A percentile compares a stretch with the other conserved stretches of the same genome.
These are phyloP conservation scores for Cassiopea xamachana DNA, from an alignment of 30 jellyfish, hydroid and myxozoan species.

Conservation along the genomic window DNA sequence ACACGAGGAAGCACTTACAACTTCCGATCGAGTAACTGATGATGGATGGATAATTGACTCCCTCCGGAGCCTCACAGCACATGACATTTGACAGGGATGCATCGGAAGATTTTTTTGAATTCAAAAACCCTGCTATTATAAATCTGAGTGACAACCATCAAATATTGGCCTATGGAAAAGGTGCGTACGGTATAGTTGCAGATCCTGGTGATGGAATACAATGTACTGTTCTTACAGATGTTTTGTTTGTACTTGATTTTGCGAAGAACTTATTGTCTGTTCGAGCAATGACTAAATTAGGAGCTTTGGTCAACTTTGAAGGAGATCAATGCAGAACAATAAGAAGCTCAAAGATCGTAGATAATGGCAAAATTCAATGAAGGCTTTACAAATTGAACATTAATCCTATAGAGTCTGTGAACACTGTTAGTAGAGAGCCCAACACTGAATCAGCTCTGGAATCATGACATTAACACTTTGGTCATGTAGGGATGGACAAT, in stretches of 20 bases:
- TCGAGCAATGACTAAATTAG: conserved; percentile 63
- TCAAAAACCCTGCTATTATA: conserved; percentile 35
- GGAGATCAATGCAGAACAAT: conserved; percentile 56
- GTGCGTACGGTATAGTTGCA: conserved; percentile 44
- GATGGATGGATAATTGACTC: conserved; percentile 61
- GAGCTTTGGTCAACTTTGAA: conserved; percentile 45
- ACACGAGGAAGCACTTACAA: conserved; percentile 36
- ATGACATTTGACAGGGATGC: conserved; percentile 64
- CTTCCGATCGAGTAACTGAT: conserved; percentile 35
- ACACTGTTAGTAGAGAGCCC: conserved; percentile 36
- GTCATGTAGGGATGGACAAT: conserved; percentile 57
- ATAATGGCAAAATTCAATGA: conserved; percentile 46
- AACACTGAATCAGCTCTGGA: conserved; percentile 25
- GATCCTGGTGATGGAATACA: conserved; percentile 27
- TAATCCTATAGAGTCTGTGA: conserved; percentile 11
- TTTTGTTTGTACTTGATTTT: conserved; percentile 50
- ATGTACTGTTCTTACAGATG: conserved; percentile 37
- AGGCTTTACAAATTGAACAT: conserved; percentile 36
- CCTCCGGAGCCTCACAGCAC: conserved; percentile 59
- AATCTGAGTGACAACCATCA: conserved; percentile 48
- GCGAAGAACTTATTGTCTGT: conserved; percentile 53
- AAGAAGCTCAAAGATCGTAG: conserved; percentile 33
- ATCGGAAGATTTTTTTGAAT: conserved; percentile 44
- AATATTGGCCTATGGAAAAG: conserved; percentile 57
- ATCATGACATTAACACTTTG: conserved; percentile 60